Evolutionary conservation across 2,113 vertebrate genomes (phyloP), one percentile per base, ranked within the genome.

Genomic region (Athene noctua): DNA sequence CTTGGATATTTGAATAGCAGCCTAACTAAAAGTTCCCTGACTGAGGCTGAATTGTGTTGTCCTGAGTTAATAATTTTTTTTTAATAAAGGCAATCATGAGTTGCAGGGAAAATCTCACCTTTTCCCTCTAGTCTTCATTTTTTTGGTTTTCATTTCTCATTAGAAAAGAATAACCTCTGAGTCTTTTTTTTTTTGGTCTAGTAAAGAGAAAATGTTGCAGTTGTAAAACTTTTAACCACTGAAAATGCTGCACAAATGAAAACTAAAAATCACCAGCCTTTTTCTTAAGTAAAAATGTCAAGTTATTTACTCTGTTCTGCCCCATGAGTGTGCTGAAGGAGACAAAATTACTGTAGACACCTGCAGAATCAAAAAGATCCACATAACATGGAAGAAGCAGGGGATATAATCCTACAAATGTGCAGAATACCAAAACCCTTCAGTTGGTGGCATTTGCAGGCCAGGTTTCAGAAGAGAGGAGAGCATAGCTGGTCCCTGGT

Each of bases 1-100:
- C 80, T 92, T 59, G 71, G 71, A 57, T 93, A 73, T 87, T 97
- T 86, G 85, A 92, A 94, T 94, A 88, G 88, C 95, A 96, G 70
- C 90, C 9, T 81, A 86, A 68, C 90, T 68, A 80, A 57, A 83
- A 85, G 86, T 92, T 97, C 61, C 7, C 55, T 95, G 94, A 91
- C 85, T 95, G 80, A 80, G 66, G 81, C 32, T 5, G 72, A 72
- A 88, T 82, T 88, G n/a, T 90, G 65, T 92, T 96, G 86, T 97
- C 95, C 86, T 78, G 59, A 92, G 94, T 97, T 96, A 63, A 20
- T 81, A 77, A 12, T 44, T 42, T 65, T 68, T 80, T 79, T 49
- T 54, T 16, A 62, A 51, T 68, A 87, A 82, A 68, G 34, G n/a
- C 63, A 85, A 8, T 40, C 5, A 9, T 18, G 32, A 91, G 34